Evolutionary conservation across 2,888 invertebrate genomes (phyloP).

Genomic region (Coleophora flavipennella): DNA sequence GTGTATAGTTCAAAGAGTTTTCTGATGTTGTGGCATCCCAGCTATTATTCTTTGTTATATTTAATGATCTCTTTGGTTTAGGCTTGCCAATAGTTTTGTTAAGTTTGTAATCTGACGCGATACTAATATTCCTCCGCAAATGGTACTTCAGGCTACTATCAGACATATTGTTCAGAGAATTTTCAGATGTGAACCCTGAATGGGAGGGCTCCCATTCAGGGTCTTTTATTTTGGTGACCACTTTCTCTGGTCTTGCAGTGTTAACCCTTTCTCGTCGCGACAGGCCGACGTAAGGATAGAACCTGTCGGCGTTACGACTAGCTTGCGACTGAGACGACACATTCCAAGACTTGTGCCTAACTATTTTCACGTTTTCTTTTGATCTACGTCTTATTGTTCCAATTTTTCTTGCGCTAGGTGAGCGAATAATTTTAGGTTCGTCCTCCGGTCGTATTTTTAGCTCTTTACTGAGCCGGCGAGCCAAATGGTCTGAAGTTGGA

Average conservation of each 20-base stretch:
- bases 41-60: conserved; percentile 39
- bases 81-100: conserved; percentile 45
- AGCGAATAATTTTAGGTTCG: conserved; percentile 80
- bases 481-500: conserved; percentile 79
- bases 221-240: conserved; percentile 26
- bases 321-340: conserved; percentile 55
- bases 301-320: conserved; percentile 50
- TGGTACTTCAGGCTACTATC: conserved; percentile 45
- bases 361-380: conserved; percentile 74
- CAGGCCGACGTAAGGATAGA: conserved; percentile 69
- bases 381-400: conserved; percentile 82
- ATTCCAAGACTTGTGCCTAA: conserved; percentile 79
- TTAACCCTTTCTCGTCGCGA: conserved; percentile 57
- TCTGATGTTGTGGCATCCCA: conserved; percentile 43
- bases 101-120: conserved; percentile 41
- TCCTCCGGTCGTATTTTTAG: conserved; percentile 80
- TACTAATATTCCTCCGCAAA: conserved; percentile 45
- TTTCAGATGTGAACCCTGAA: conserved; percentile 38
- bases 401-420: conserved; percentile 87
- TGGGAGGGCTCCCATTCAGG: conserved; percentile 46
- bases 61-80: conserved; percentile 49
- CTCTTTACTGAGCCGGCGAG: conserved; percentile 79
- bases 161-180: conserved; percentile 36
- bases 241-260: conserved; percentile 38
- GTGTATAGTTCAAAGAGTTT: conserved; percentile 38